Conservation (phyloP, 2,113 vertebrate species). For the crab-eating macaque (Macaca fascicularis) region DNA sequence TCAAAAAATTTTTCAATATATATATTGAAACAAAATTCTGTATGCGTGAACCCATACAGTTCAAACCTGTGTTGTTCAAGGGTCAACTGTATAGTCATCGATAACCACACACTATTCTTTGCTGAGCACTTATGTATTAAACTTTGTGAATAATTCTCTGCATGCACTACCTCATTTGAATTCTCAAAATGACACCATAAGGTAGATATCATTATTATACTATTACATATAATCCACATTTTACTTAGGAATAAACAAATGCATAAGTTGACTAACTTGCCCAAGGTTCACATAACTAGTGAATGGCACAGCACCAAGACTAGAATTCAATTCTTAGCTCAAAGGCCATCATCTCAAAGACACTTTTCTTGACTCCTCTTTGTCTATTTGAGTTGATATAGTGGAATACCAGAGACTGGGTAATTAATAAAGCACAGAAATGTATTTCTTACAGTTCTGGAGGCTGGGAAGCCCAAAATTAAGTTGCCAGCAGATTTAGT, state of each 20-base stretch:
- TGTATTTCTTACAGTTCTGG: neutral
- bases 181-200: neutral
- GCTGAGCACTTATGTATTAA: neutral
- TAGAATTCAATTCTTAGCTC: constrained; percentile 27
- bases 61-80: neutral
- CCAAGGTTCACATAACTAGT: neutral
- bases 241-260: neutral
- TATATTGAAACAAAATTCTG: neutral
- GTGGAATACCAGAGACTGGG: neutral
- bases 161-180: neutral
- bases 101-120: neutral
- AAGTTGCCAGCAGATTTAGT: neutral
- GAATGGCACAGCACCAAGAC: neutral
- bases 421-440: neutral
- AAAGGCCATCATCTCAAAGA: neutral
- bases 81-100: neutral
- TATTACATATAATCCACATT: neutral
- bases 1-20: neutral
- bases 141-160: neutral
- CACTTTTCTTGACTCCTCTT: neutral
- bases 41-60: neutral
- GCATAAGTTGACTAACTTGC: neutral
- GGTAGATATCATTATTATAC: neutral
- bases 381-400: neutral
- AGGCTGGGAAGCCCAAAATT: neutral